Evolutionary conservation across 2,113 vertebrate genomes (phyloP).

Genomic region (Macrotis lagotis): DNA sequence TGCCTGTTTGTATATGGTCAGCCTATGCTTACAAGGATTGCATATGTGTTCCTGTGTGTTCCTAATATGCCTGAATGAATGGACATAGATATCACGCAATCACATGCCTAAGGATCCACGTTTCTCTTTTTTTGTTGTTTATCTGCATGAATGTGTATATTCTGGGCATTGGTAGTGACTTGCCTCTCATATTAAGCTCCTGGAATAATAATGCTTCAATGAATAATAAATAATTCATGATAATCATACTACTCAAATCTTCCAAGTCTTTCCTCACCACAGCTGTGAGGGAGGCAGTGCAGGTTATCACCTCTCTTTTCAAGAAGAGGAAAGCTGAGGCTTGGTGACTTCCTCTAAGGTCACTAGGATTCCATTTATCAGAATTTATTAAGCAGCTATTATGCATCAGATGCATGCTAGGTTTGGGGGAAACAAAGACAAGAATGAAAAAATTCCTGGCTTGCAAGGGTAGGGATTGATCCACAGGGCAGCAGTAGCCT

Average conservation of each 20-base stretch:
- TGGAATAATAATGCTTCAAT: background rate
- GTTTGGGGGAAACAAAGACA: background rate
- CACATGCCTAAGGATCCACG: background rate
- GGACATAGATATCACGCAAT: background rate
- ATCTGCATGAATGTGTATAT: background rate
- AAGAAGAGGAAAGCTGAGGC: background rate
- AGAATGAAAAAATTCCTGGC: background rate
- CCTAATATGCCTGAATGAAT: background rate
- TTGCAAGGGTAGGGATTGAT: background rate
- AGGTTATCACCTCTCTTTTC: background rate
- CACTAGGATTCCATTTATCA: background rate
- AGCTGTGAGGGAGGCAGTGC: background rate
- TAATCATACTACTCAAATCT: slow-evolving; percentile 1
- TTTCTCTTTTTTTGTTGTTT: background rate
- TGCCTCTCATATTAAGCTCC: background rate
- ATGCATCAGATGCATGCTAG: background rate
- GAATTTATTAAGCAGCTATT: background rate
- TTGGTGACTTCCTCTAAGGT: background rate
- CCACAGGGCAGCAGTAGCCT: background rate
- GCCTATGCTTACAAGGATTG: background rate
- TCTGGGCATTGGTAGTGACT: background rate
- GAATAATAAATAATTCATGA: background rate
- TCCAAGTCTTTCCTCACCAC: background rate
- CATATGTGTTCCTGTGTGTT: background rate
- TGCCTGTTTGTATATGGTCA: background rate